Evolutionary conservation across 2,797 vertebrate genomes (phyloP), one percentile per base, ranked within the genome.

Genomic region (Lepilemur septentrionalis): DNA sequence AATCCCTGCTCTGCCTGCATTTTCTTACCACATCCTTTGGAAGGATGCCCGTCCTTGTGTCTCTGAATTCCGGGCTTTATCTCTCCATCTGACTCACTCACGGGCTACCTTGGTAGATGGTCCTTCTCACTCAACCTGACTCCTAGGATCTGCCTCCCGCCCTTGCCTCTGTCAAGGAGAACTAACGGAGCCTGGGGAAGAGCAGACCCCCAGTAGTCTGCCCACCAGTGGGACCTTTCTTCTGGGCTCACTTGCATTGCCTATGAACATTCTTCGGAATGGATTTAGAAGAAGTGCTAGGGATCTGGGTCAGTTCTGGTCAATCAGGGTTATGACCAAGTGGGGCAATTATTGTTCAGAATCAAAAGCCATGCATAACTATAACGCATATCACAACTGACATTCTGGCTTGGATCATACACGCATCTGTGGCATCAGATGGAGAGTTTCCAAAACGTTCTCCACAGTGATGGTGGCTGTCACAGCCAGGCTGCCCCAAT

Each of bases 361-460:
- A 82, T 87, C 22, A 48, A 75, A 83, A 93, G 43, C 55, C 79
- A 20, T 10, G 1, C 30, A 28, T 75, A 59, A 30, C 43, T 23
- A 4, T 30, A 50, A 89, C 3, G 38, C 30, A 0, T n/a, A 22
- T 75, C 67, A 41, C 7, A 25, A 32, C n/a, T 23, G 38, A 61
- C 46, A 70, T 82, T 85, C 79, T 87, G 41, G 30, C 41, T 46
- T 91, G 92, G 83, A 41, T 63, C 43, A 32, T 76, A 73, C 52
- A 65, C n/a, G 59, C 57, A 38, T 93, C 72, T 65, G 46, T 57
- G 48, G 38, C 28, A 76, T 84, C 12, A 81, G 23, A 25, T 55
- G 32, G 59, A 93, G 63, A 89, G 50, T 79, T 92, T 72, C 32
- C 30, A 89, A 89, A 92, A 22, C 22, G 11, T 41, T 91, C 91